Conservation (phyloP, 2,888 invertebrate species). For the Volucella bombylans region DNA sequence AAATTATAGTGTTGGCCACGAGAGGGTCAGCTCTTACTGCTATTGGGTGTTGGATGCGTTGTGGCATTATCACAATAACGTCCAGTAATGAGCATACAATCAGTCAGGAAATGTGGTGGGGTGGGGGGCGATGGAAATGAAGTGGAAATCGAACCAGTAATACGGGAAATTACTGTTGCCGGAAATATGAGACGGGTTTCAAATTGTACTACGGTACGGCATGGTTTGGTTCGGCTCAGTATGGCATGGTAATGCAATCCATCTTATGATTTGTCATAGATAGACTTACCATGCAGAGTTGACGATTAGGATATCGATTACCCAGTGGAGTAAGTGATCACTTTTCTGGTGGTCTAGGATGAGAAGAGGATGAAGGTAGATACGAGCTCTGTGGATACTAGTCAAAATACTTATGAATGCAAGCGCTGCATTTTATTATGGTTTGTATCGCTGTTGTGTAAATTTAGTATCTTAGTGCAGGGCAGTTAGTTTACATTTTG, state of each 20-base stretch:
- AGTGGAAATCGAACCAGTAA: slow-evolving; percentile 59
- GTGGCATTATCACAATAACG: slow-evolving; percentile 47
- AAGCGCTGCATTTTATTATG: too few relatives aligned
- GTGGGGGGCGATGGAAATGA: neutral
- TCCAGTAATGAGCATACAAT: slow-evolving; percentile 54
- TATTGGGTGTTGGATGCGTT: slow-evolving; percentile 23
- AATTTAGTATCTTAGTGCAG: too few relatives aligned
- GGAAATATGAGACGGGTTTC: slow-evolving; percentile 61
- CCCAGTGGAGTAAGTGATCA: neutral
- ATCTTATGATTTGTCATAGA: slow-evolving; percentile 13
- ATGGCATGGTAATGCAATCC: neutral
- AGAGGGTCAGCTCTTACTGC: neutral
- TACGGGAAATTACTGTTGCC: slow-evolving; percentile 64
- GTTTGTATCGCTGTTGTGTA: too few relatives aligned
- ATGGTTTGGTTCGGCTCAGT: too few relatives aligned
- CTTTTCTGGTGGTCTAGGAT: slow-evolving; percentile 1
- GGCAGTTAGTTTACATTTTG: too few relatives aligned
- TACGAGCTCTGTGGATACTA: too few relatives aligned
- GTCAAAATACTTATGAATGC: too few relatives aligned
- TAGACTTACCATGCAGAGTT: neutral
- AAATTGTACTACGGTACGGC: slow-evolving; percentile 26
- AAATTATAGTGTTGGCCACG: slow-evolving; percentile 60
- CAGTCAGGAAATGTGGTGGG: slow-evolving; percentile 9
- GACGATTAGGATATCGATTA: slow-evolving; percentile 24
- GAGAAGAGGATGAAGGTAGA: neutral